Percentiles rank a stretch among this genome's conserved stretches.
These are phyloP conservation scores for Tylochromis polylepis DNA, from an alignment of 2,113 vertebrate species.

Conservation along the genomic window DNA sequence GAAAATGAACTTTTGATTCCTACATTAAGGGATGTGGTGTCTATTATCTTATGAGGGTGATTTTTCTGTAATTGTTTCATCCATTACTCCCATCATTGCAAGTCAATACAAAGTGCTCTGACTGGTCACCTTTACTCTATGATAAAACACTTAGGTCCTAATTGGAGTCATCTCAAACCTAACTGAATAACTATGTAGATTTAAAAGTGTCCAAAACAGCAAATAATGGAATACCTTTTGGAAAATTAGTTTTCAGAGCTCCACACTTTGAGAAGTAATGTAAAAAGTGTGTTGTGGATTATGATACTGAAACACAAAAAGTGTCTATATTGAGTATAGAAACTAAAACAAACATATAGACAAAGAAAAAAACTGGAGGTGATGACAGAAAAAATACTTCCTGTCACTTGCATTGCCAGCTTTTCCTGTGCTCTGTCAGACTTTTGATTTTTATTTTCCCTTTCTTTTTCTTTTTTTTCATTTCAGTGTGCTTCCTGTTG, in stretches of 20 bases:
- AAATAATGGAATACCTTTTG: not conserved
- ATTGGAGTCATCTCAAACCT: not conserved
- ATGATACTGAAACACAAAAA: not conserved
- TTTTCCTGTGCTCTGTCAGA: not conserved
- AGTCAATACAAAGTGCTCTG: not conserved
- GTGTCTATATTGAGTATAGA: not conserved
- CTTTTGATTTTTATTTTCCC: not conserved
- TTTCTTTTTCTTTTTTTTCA: not conserved
- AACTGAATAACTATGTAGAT: not conserved
- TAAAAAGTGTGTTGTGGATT: not conserved
- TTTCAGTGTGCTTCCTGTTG: not conserved
- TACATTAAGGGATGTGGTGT: no score
- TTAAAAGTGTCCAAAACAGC: not conserved
- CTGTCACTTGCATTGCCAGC: not conserved
- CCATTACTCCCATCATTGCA: no score
- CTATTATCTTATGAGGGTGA: no score
- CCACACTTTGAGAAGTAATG: not conserved
- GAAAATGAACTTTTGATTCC: no score
- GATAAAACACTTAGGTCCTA: not conserved
- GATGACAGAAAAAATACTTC: not conserved
- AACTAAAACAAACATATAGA: not conserved
- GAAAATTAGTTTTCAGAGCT: not conserved
- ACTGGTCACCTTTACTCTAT: not conserved
- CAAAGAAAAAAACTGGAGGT: not conserved
- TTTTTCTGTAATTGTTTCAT: no score